Evolutionary conservation across 2,888 invertebrate species (phyloP).

Genomic region (Pyrocoelia pectoralis): DNA sequence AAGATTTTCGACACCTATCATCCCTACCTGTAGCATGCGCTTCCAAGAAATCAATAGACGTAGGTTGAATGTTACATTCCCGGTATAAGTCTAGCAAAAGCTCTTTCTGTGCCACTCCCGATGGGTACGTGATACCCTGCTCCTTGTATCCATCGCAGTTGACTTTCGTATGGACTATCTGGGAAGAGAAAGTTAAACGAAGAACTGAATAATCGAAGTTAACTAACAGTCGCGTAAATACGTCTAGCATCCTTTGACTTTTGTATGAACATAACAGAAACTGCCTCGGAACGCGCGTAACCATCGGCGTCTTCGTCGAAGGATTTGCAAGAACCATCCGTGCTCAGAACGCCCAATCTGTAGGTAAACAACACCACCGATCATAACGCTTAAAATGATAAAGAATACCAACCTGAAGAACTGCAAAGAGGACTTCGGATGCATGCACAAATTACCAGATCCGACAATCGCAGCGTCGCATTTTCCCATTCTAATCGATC

Average conservation of each 20-base stretch:
- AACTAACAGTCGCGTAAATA: slow-evolving; percentile 61
- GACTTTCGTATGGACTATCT: slow-evolving; percentile 51
- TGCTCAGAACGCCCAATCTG: slow-evolving; percentile 78
- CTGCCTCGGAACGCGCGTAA: slow-evolving; percentile 84
- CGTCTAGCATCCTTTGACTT: slow-evolving; percentile 64
- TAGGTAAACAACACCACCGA: neutral
- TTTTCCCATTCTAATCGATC: slow-evolving; percentile 77
- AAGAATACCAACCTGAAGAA: slow-evolving; percentile 72
- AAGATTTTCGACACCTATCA: no score
- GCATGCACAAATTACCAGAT: slow-evolving; percentile 75
- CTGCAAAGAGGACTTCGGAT: slow-evolving; percentile 88
- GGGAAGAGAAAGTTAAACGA: neutral
- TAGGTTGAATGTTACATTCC: slow-evolving; percentile 75
- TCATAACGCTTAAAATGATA: neutral
- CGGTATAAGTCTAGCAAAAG: slow-evolving; percentile 71
- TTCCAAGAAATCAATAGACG: slow-evolving; percentile 79
- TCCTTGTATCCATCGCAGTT: slow-evolving; percentile 57
- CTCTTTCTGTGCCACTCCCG: slow-evolving; percentile 65
- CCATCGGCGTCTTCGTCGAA: slow-evolving; percentile 88
- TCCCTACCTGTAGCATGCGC: slow-evolving; percentile 80
- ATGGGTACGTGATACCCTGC: slow-evolving; percentile 57
- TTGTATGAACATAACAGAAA: slow-evolving; percentile 76
- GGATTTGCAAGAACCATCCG: slow-evolving; percentile 87
- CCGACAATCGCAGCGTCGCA: slow-evolving; percentile 92
- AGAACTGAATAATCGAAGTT: neutral